Conservation (phyloP, 2,797 vertebrate species). For the Acanthurus tractus region DNA sequence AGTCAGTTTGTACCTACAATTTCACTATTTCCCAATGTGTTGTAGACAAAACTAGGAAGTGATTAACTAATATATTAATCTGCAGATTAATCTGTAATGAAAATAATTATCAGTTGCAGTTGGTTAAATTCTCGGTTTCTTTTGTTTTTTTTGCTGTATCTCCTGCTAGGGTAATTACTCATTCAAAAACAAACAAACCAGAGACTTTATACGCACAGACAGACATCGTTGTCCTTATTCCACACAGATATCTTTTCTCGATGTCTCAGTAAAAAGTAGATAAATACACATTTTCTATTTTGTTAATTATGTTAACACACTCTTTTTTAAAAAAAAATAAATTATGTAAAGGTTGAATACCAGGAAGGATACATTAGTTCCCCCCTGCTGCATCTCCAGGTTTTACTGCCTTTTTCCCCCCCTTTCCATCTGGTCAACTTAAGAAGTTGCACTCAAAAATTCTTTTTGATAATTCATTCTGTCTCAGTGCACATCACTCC, state of each 20-base stretch:
- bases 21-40: not conserved
- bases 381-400: slow-evolving; percentile 23
- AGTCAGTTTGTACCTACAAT: not conserved
- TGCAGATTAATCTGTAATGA: not conserved
- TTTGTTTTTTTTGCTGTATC: too few species aligned
- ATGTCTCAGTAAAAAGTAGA: not conserved
- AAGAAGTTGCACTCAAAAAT: slow-evolving; percentile 56
- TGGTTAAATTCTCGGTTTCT: too few species aligned
- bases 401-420: slow-evolving; percentile 5
- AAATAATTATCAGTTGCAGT: not conserved
- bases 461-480: slow-evolving; percentile 71
- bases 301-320: not conserved
- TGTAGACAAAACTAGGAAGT: not conserved
- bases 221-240: too few species aligned
- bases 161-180: too few species aligned
- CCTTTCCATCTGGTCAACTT: slow-evolving; percentile 61
- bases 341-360: slow-evolving; percentile 18
- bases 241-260: not conserved
- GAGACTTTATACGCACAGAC: too few species aligned
- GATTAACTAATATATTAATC: not conserved
- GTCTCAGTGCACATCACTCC: slow-evolving; percentile 54
- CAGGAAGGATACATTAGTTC: not conserved
- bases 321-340: slow-evolving; percentile 6
- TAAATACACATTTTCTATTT: not conserved
- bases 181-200: too few species aligned